Conservation (phyloP, 2,797 vertebrate genomes). For the Gila robusta region DNA sequence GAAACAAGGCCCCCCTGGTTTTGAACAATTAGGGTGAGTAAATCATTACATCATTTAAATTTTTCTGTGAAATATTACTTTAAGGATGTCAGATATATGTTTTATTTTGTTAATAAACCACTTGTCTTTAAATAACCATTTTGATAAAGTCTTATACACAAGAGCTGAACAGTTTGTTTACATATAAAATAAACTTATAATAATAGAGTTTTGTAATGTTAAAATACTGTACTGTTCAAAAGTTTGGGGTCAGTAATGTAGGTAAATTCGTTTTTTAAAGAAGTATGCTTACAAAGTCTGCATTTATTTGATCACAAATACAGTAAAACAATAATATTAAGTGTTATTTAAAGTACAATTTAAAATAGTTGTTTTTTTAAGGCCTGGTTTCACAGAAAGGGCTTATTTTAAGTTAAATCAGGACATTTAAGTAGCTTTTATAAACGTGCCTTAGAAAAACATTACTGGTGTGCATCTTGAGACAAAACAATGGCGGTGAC, state of each 20-base stretch:
- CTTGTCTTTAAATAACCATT: neutral
- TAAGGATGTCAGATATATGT: neutral
- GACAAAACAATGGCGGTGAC: too few species aligned
- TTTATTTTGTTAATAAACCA: conserved; percentile 11
- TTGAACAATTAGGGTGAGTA: neutral
- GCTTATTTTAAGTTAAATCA: neutral
- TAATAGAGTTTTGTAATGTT: neutral
- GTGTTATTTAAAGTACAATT: neutral
- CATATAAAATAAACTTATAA: neutral
- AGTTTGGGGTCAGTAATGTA: neutral
- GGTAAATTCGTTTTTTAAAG: neutral
- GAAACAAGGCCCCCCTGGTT: neutral
- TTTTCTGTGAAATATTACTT: neutral
- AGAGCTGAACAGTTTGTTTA: neutral
- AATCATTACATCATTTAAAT: neutral
- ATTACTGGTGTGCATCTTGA: too few species aligned
- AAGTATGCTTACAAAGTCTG: neutral
- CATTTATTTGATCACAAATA: neutral
- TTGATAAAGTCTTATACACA: neutral
- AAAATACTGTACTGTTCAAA: neutral
- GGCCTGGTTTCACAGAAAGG: neutral
- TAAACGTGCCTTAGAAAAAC: too few species aligned
- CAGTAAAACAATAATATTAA: neutral
- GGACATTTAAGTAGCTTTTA: neutral
- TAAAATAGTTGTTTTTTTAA: neutral